phyloP scores from a whole-genome alignment of 2,888 invertebrate genomes.

The Lypha dubia region DNA sequence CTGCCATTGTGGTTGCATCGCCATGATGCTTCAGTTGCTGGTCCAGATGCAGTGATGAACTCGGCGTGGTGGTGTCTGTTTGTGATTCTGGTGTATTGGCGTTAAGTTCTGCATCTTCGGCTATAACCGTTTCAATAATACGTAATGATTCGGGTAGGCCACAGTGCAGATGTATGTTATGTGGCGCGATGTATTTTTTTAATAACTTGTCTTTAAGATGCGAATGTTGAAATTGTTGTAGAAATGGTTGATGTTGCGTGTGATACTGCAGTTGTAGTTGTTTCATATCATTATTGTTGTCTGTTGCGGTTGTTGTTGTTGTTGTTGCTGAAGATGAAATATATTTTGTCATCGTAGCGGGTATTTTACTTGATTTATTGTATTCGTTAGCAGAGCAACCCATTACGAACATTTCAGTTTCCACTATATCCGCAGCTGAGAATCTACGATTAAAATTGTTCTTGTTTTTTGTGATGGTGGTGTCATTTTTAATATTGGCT shows the following conservation, averaged over 20 bases:
- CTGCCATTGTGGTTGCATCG: constrained; percentile 38
- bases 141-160: constrained; percentile 67
- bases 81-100: constrained; percentile 74
- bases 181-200: constrained; percentile 46
- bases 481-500: constrained; percentile 32
- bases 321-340: constrained; percentile 46
- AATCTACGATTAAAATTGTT: constrained; percentile 58
- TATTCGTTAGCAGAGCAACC: constrained; percentile 36
- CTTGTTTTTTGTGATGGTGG: constrained; percentile 22
- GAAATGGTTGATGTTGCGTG: constrained; percentile 34
- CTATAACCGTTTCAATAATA: constrained; percentile 77
- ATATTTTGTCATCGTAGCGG: constrained; percentile 59
- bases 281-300: constrained; percentile 71
- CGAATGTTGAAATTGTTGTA: constrained; percentile 46
- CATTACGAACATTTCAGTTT: constrained; percentile 65
- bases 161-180: constrained; percentile 52
- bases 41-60: constrained; percentile 41
- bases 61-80: constrained; percentile 48
- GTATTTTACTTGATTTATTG: constrained; percentile 13
- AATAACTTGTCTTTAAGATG: constrained; percentile 58
- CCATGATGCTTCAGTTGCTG: constrained; percentile 44
- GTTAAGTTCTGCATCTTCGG: constrained; percentile 77
- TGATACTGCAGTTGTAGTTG: constrained; percentile 45
- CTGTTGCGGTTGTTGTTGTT: constrained; percentile 52
- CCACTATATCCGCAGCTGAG: constrained; percentile 51